Evolutionary conservation across 2,797 vertebrate genomes (phyloP), one percentile per base, ranked within the genome.

Genomic region (Eupleurogrammus muticus): DNA sequence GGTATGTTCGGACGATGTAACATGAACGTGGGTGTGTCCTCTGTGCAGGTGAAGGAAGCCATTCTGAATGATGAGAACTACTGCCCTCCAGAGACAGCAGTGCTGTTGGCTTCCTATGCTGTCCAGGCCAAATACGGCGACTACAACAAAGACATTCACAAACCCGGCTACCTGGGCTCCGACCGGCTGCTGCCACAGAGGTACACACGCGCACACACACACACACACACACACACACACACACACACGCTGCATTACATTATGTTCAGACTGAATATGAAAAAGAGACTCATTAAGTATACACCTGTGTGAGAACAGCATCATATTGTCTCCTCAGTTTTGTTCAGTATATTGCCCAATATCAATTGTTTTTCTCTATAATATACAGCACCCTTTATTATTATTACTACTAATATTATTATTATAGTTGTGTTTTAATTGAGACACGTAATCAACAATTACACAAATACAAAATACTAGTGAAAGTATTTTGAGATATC

Each of bases 31-130:
- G 34, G 62, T 46, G 9, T 44, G 13, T 52, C 4, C 12, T 28
- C 12, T 11, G 9, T 47, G 42, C 62, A 93, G 92, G 96, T 98
- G 72, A 97, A 97, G 87, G 96, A 98, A 92, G 96, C 96, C 0
- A 97, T 98, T 51, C 89, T 98, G 92, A 97, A 97, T 50, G 96
- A 98, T 81, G 97, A 98, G 90, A 97, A 97, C 84, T 98, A 98
- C 89, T 98, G 97, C 75, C 97, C 97, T 40, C 97, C 97, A 54
- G 97, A 97, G 94, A 98, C 96, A 3, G 96, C 96, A 0, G 96
- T 98, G 80, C 93, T 98, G 54, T 85, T 98, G 83, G 97, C 96
- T 58, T 98, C 97, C 24, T 98, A 98, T 19, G 95, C 96, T 47
- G 96, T 97, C 47, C 96, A 98, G 84, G 95, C 97, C 81, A 98